A percentile compares a stretch with the other conserved stretches of the same genome.
Conservation (phyloP, 2,888 invertebrate species). For the Prenolepis imparis region DNA sequence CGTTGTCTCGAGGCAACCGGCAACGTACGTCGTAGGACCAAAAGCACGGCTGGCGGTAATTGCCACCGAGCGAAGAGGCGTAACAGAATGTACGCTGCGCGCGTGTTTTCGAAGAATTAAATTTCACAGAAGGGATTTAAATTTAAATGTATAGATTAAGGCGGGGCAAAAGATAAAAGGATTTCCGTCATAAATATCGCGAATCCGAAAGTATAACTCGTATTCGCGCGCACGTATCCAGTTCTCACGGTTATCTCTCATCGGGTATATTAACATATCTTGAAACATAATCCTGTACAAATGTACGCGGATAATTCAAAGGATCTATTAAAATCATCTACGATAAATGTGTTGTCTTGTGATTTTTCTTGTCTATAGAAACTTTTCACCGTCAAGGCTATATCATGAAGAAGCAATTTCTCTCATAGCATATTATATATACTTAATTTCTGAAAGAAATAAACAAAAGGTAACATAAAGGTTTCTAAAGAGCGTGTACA, state of each 20-base stretch:
- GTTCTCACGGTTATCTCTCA: not conserved
- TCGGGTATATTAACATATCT: conserved; percentile 5
- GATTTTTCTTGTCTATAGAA: not conserved
- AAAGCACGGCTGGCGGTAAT: conserved; percentile 82
- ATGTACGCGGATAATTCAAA: not conserved
- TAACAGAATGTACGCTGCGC: conserved; percentile 74
- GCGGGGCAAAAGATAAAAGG: conserved; percentile 35
- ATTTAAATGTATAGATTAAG: conserved; percentile 47
- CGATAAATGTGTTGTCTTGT: not conserved
- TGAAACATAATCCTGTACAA: conserved; percentile 11
- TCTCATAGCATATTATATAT: not conserved
- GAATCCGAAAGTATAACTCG: conserved; percentile 14
- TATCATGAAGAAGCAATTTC: not conserved
- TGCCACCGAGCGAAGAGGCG: conserved; percentile 76
- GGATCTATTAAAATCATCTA: not conserved
- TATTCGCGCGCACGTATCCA: conserved; percentile 16
- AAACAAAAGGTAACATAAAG: not conserved
- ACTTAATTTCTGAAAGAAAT: not conserved
- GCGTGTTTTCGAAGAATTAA: conserved; percentile 64
- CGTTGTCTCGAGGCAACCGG: conserved; percentile 80
- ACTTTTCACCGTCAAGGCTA: too few species aligned
- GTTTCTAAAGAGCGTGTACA: not conserved
- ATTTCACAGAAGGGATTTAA: conserved; percentile 59
- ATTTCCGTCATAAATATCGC: conserved; percentile 42
- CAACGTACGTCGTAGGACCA: conserved; percentile 75